phyloP scores from a whole-genome alignment of 2,888 invertebrate genomes.

The Agrypnus murinus region DNA sequence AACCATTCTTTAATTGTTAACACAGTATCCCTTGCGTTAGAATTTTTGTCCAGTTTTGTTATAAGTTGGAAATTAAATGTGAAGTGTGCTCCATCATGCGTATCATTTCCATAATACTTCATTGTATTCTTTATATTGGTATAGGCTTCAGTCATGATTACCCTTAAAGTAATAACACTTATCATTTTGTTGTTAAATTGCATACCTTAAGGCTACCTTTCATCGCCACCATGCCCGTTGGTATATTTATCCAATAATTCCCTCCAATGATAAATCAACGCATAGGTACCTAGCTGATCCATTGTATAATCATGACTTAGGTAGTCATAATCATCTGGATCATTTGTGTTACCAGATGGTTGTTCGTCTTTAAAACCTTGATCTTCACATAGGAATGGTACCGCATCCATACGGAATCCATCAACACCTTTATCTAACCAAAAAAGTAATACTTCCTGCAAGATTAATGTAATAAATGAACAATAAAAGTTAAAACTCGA shows the following conservation, averaged over 20 bases:
- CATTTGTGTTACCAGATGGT: slow-evolving; percentile 55
- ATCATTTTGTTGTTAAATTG: not conserved
- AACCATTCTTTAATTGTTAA: slow-evolving; percentile 79
- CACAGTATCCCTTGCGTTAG: slow-evolving; percentile 78
- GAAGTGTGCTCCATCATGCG: slow-evolving; percentile 78
- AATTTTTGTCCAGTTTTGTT: slow-evolving; percentile 74
- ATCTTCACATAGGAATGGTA: slow-evolving; percentile 73
- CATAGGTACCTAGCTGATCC: slow-evolving; percentile 75
- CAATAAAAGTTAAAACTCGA: not conserved
- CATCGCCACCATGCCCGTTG: slow-evolving; percentile 66
- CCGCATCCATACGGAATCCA: slow-evolving; percentile 90
- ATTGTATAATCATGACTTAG: slow-evolving; percentile 78
- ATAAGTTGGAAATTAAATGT: slow-evolving; percentile 88
- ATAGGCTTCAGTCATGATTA: slow-evolving; percentile 87
- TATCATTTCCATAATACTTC: slow-evolving; percentile 78
- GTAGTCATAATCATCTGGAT: slow-evolving; percentile 73
- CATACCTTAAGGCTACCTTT: slow-evolving; percentile 57
- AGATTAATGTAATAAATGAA: not conserved
- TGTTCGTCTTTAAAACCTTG: slow-evolving; percentile 70
- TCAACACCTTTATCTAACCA: slow-evolving; percentile 91
- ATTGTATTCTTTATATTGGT: slow-evolving; percentile 76
- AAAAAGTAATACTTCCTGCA: slow-evolving; percentile 80
- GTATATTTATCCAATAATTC: slow-evolving; percentile 76
- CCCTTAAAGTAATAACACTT: slow-evolving; percentile 69
- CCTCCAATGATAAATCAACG: slow-evolving; percentile 81